A percentile compares a stretch with the other conserved stretches of the same genome.
phyloP scores from a whole-genome alignment of 2,888 invertebrate species.

The Muschampia plurimacula region DNA sequence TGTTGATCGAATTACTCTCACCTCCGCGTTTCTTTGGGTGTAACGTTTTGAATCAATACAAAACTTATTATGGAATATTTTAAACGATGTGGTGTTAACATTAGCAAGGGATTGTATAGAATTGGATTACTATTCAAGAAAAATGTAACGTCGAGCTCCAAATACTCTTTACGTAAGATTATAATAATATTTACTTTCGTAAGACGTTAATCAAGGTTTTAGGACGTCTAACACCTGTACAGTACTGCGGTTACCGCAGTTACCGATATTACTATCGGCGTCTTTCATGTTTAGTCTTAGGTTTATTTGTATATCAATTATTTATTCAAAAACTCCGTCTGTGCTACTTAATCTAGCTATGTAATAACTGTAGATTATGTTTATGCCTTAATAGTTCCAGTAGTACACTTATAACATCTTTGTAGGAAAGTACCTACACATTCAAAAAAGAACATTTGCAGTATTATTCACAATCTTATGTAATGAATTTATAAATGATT shows the following conservation, averaged over 20 bases:
- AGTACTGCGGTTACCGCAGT: neutral
- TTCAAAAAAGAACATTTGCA: too few relatives aligned
- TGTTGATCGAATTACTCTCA: constrained; percentile 41
- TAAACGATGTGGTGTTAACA: constrained; percentile 41
- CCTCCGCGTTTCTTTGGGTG: constrained; percentile 48
- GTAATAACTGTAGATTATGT: too few relatives aligned
- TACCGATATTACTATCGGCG: constrained; percentile 33
- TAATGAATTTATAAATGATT: too few relatives aligned
- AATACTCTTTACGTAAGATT: constrained; percentile 61
- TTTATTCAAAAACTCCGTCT: neutral
- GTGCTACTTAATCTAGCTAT: neutral
- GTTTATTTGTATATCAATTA: neutral
- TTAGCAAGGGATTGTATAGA: constrained; percentile 47
- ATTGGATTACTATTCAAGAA: constrained; percentile 51
- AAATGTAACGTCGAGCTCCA: constrained; percentile 44
- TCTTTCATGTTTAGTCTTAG: constrained; percentile 12
- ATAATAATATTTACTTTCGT: constrained; percentile 42
- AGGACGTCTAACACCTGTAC: constrained; percentile 19
- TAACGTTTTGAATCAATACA: constrained; percentile 44
- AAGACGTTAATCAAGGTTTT: constrained; percentile 27
- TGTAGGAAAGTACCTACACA: too few relatives aligned
- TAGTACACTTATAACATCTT: neutral
- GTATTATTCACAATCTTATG: too few relatives aligned
- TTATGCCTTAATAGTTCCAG: too few relatives aligned
- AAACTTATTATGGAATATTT: constrained; percentile 42